Evolutionary conservation across 2,113 vertebrate species (phyloP), one percentile per base, ranked within the genome.

Genomic region (Lampris megalopsis): DNA sequence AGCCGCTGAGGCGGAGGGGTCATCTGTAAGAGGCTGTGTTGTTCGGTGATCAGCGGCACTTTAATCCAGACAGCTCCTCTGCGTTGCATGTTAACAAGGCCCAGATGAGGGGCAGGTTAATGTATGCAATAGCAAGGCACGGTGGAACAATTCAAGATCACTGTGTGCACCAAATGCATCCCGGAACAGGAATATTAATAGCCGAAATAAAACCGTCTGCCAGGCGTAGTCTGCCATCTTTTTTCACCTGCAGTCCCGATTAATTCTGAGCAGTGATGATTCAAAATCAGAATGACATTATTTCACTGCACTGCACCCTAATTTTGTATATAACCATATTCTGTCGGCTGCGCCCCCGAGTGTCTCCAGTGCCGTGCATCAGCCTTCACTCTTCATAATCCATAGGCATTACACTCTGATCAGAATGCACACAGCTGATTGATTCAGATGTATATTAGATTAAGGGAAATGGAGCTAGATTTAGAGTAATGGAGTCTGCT

Each of bases 81-180:
- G 60, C 49, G 9, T 47, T 1, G 67, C 42, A 43, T 24, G 6
- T 61, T 42, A 71, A 10, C 37, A 9, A 5, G 6, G 48, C 71
- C 75, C 79, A 50, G 76, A 65, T 35, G 62, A 13, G 80, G 67
- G 59, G 3, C 63, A 80, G 89, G 86, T 84, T 84, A 81, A 91
- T 84, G 74, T 77, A 70, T 82, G 80, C 62, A 52, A 37, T 10
- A 72, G 48, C 40, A 9, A 36, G 9, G 68, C 0, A 65, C 62
- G 72, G 84, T 77, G 84, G 80, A 89, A 90, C 82, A 86, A 91
- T 91, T 87, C 47, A 62, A 88, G 82, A 74, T 68, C 35, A 9
- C 61, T 10, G 75, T 68, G 43, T n/a, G 37, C 11, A 59, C 53
- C n/a, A 10, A 49, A 61, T 42, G 11, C 79, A 35, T 10, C 5